Conservation (phyloP, 64 coral and sea anemone genomes). For the Montipora sp. region DNA sequence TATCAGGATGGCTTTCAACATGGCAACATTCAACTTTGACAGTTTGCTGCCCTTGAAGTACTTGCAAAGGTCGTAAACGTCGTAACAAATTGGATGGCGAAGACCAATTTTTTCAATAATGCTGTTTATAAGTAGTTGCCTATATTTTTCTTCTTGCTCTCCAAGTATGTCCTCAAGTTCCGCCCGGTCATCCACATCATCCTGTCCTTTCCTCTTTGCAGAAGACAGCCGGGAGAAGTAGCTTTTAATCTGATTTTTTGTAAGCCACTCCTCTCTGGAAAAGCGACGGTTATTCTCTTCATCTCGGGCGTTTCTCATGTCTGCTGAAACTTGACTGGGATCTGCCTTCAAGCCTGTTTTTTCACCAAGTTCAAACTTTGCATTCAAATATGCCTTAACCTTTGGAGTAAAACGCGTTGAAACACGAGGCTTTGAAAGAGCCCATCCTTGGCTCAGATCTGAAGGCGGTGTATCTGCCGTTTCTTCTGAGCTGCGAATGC, state of each 20-base stretch:
- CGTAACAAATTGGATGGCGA: constrained; percentile 28
- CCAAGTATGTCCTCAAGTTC: constrained; percentile 9
- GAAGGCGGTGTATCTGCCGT: background rate
- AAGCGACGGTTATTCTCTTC: background rate
- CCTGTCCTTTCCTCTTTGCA: background rate
- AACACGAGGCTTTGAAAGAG: constrained; percentile 17
- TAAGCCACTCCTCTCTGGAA: too few species aligned
- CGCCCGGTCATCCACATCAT: background rate
- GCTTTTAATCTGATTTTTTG: too few species aligned
- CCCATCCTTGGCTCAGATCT: constrained; percentile 16
- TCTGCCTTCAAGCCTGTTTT: constrained; percentile 12
- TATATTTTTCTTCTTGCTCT: background rate
- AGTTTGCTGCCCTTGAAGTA: constrained; percentile 21
- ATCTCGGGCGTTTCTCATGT: constrained; percentile 45
- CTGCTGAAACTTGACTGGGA: constrained; percentile 11
- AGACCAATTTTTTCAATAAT: constrained; percentile 38
- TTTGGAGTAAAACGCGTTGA: background rate
- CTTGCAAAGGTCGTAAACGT: constrained; percentile 41
- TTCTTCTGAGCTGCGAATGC: background rate
- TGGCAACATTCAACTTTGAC: constrained; percentile 16
- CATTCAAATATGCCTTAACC: constrained; percentile 33
- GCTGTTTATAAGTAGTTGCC: constrained; percentile 25
- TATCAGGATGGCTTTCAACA: too few species aligned
- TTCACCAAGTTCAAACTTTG: constrained; percentile 22
- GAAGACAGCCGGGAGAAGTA: too few species aligned